phyloP scores from a whole-genome alignment of 2,888 invertebrate species.

The Megastigmus dorsalis region DNA sequence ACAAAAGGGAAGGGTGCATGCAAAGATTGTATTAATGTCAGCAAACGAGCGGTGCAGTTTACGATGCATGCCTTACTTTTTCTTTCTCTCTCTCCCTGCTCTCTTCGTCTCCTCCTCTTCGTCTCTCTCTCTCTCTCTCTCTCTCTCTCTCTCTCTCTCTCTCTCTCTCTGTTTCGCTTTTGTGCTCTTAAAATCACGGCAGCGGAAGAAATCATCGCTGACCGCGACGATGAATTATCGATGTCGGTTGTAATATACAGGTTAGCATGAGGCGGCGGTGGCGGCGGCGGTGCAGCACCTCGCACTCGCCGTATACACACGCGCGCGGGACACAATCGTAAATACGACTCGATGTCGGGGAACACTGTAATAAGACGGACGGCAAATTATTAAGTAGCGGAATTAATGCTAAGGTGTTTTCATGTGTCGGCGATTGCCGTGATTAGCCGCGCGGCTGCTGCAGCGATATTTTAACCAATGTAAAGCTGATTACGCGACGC shows the following conservation, averaged over 20 bases:
- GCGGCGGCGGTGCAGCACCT: too few relatives aligned
- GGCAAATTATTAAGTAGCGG: slow-evolving; percentile 47
- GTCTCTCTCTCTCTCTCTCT: too few relatives aligned
- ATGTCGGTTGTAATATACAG: slow-evolving; percentile 27
- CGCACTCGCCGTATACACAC: neutral
- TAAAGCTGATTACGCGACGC: slow-evolving; percentile 31
- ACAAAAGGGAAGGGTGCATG: too few relatives aligned
- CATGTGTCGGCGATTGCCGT: slow-evolving; percentile 24
- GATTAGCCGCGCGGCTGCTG: slow-evolving; percentile 17
- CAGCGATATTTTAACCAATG: slow-evolving; percentile 25
- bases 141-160: neutral
- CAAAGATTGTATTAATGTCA: too few relatives aligned
- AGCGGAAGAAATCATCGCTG: slow-evolving; percentile 32
- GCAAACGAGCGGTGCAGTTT: too few relatives aligned
- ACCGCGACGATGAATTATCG: slow-evolving; percentile 30
- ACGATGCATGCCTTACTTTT: too few relatives aligned
- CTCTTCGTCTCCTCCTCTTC: too few relatives aligned
- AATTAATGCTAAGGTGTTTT: slow-evolving; percentile 44
- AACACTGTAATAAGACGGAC: slow-evolving; percentile 30
- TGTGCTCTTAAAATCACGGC: slow-evolving; percentile 13
- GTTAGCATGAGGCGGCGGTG: slow-evolving; percentile 13
- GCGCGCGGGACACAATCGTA: slow-evolving; percentile 23
- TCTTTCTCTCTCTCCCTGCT: too few relatives aligned
- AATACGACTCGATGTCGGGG: slow-evolving; percentile 2
- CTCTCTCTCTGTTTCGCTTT: neutral